Conservation (phyloP, 2,888 invertebrate species). For the Ophioninae sp. region DNA sequence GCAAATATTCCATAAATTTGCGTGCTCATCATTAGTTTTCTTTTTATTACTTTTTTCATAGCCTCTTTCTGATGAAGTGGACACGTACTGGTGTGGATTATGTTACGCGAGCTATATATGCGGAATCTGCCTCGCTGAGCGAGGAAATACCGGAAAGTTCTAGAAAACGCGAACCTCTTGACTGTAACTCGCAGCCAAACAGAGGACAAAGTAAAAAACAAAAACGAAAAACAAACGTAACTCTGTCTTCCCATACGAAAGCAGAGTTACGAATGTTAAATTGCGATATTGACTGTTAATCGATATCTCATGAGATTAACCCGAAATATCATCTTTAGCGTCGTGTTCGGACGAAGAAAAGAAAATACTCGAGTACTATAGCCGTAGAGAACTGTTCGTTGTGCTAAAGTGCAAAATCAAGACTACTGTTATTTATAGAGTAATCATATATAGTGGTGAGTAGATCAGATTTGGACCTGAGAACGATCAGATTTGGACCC, state of each 20-base stretch:
- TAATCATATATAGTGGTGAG: too few relatives aligned
- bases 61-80: not conserved
- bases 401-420: conserved; percentile 18
- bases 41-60: not conserved
- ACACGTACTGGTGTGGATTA: conserved; percentile 15
- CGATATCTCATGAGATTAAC: conserved; percentile 6
- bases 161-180: conserved; percentile 20
- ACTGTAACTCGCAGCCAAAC: conserved; percentile 17
- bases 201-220: not conserved
- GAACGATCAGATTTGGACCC: too few relatives aligned
- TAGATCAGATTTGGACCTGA: too few relatives aligned
- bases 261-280: conserved; percentile 9
- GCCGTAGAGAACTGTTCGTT: not conserved
- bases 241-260: too few relatives aligned
- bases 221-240: conserved; percentile 7
- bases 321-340: conserved; percentile 41
- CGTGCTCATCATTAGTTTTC: not conserved
- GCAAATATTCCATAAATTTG: not conserved
- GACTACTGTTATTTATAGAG: conserved; percentile 1
- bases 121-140: not conserved
- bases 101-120: not conserved
- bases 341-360: conserved; percentile 21
- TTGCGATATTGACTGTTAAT: conserved; percentile 25
- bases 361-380: not conserved
- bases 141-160: not conserved